These are phyloP conservation scores for Poecilia gillii DNA, from an alignment of 2,797 vertebrate genomes.

Conservation along the genomic window DNA sequence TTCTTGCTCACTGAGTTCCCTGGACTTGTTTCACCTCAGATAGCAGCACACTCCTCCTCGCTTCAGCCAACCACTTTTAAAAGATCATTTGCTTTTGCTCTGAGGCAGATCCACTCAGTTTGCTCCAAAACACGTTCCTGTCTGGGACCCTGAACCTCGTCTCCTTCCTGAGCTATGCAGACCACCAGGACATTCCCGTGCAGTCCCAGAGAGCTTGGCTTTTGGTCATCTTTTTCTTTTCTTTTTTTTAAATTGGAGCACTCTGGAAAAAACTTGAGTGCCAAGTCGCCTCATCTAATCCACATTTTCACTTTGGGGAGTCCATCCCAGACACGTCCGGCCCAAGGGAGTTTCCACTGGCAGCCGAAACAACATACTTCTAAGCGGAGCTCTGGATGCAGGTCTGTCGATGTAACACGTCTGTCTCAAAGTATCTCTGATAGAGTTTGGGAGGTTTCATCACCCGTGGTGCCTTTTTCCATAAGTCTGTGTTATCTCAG, in stretches of 20 bases:
- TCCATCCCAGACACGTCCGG: background rate
- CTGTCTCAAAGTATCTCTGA: background rate
- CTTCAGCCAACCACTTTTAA: background rate
- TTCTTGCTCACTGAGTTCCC: background rate
- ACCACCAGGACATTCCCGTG: background rate
- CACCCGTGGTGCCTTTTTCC: background rate
- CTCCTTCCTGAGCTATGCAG: background rate
- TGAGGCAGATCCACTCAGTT: background rate
- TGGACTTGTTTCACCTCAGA: background rate
- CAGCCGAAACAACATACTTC: background rate
- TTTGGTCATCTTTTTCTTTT: background rate
- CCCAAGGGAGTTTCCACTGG: background rate
- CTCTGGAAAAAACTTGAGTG: background rate
- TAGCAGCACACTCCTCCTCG: background rate
- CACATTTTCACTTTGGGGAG: background rate
- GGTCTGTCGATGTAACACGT: background rate
- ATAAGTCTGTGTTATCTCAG: background rate
- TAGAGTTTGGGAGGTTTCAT: background rate
- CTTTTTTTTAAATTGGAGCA: background rate
- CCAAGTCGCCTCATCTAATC: background rate
- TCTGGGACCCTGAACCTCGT: background rate
- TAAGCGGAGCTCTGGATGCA: background rate
- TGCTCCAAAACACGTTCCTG: background rate
- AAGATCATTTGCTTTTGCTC: background rate
- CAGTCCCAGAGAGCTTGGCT: background rate